Percentiles rank a stretch among this genome's conserved stretches.
Conservation (phyloP, 2,113 vertebrate species). For the Nerophis ophidion region DNA sequence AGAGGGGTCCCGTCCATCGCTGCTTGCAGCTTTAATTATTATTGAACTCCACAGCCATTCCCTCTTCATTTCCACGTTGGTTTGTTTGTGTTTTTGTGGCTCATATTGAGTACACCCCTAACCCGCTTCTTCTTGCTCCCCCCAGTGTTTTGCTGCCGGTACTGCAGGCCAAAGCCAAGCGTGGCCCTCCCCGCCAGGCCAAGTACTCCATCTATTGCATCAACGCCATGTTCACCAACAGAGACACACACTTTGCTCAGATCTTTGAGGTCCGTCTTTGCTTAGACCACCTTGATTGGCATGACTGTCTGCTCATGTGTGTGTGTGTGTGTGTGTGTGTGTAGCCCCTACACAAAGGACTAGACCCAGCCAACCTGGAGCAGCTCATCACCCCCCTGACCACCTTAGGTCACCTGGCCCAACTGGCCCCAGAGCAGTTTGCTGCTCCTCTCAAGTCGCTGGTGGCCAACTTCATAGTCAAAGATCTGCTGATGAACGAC, state of each 20-base stretch:
- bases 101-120: no score
- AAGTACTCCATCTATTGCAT: constrained; percentile 98
- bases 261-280: constrained; percentile 89
- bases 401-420: constrained; percentile 92
- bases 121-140: constrained; percentile 27
- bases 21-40: no score
- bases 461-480: constrained; percentile 96
- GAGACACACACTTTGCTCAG: constrained; percentile 97
- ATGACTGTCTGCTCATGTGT: not conserved
- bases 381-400: constrained; percentile 93
- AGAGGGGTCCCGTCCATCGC: no score
- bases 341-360: constrained; percentile 91
- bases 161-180: constrained; percentile 95
- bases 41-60: no score
- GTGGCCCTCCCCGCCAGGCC: constrained; percentile 91
- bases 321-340: not conserved
- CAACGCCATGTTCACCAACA: constrained; percentile 95
- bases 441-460: constrained; percentile 92
- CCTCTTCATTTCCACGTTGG: no score
- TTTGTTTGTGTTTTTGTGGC: no score
- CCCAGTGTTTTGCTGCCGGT: constrained; percentile 90
- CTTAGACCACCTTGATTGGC: not conserved
- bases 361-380: constrained; percentile 92
- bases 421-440: constrained; percentile 94
- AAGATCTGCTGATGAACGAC: constrained; percentile 96